These are phyloP conservation scores for Dasypolia templi DNA, from an alignment of 2,888 invertebrate species.

Conservation along the genomic window DNA sequence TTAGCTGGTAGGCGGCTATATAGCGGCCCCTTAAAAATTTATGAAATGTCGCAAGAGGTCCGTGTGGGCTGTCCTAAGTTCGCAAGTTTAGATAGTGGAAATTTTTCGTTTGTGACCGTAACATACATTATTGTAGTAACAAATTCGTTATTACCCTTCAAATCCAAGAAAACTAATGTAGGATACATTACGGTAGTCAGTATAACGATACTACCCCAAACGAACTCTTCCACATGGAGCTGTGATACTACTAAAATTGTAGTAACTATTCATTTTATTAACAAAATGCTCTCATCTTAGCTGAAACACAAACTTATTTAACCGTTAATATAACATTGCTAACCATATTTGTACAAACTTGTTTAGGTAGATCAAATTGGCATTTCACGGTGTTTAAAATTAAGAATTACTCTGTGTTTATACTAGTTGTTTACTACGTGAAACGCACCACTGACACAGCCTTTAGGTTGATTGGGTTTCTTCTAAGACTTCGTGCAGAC, in stretches of 20 bases:
- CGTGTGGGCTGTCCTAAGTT: neutral
- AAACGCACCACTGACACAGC: neutral
- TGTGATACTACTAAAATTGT: constrained; percentile 43
- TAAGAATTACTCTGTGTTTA: neutral
- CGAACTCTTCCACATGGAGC: constrained; percentile 36
- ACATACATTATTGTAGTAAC: neutral
- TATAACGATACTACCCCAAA: neutral
- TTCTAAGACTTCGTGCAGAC: neutral
- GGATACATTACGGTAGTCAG: neutral
- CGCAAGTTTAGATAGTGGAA: constrained; percentile 3
- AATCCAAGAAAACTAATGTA: neutral
- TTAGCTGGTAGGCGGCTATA: neutral
- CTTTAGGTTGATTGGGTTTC: neutral
- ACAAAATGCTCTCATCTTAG: constrained; percentile 17
- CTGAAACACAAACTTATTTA: constrained; percentile 11
- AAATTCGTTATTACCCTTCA: neutral
- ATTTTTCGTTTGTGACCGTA: constrained; percentile 23
- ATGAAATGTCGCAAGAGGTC: neutral
- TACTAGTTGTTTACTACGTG: neutral
- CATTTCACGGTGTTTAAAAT: neutral
- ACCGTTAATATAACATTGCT: neutral
- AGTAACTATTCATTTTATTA: constrained; percentile 17
- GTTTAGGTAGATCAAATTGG: constrained; percentile 5
- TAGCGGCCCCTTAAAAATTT: neutral
- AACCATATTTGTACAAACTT: constrained; percentile 29